These are phyloP conservation scores for Drosophila eohydei DNA, from an alignment of 2,888 invertebrate species.

Conservation along the genomic window DNA sequence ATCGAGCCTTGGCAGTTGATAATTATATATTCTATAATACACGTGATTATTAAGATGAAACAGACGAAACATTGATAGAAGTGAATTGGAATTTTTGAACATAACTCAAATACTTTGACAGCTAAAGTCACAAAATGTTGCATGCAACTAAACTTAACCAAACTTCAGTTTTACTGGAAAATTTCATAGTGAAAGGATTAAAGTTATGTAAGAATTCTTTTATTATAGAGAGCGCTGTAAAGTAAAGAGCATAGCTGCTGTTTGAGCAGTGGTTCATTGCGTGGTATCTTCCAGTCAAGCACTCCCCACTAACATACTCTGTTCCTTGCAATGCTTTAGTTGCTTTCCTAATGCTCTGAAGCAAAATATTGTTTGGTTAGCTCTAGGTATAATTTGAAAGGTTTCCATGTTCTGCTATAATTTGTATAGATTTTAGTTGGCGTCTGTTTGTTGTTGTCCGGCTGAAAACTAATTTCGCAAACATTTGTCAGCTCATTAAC, in stretches of 20 bases:
- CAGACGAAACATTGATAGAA: neutral
- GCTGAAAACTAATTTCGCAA: slow-evolving; percentile 66
- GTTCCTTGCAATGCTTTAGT: neutral
- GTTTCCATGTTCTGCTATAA: neutral
- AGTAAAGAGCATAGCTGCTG: too few relatives aligned
- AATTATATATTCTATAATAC: neutral
- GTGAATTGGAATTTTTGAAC: neutral
- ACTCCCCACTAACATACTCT: neutral
- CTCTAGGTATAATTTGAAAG: too few relatives aligned
- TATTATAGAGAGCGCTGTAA: neutral
- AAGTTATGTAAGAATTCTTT: neutral
- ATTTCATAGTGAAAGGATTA: neutral
- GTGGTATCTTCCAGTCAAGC: neutral
- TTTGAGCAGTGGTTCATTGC: too few relatives aligned
- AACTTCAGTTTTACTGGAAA: neutral
- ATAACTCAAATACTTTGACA: neutral
- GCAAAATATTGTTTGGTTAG: too few relatives aligned
- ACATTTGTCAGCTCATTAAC: slow-evolving; percentile 78
- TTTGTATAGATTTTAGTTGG: slow-evolving; percentile 10
- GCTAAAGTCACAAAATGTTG: neutral
- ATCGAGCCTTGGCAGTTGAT: neutral
- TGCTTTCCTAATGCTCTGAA: neutral
- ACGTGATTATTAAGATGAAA: too few relatives aligned
- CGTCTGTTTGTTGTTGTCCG: slow-evolving; percentile 9
- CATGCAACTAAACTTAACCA: neutral